Evolutionary conservation across 2,797 vertebrate genomes (phyloP).

Genomic region (Premnoplex brunnescens): DNA sequence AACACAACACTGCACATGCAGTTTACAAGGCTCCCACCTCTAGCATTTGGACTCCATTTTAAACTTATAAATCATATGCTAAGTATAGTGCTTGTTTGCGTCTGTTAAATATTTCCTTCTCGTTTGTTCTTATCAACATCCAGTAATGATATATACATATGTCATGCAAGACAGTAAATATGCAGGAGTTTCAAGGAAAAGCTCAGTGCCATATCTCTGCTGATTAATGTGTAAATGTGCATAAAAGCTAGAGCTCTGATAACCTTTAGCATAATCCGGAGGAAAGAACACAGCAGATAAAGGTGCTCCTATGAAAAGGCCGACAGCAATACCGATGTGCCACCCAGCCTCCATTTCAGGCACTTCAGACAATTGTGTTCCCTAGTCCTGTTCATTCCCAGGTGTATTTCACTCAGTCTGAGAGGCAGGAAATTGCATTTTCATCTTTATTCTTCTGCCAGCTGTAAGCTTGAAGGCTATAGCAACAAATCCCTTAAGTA

Average conservation of each 20-base stretch:
- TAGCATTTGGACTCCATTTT: constrained; percentile 42
- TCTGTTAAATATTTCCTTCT: constrained; percentile 62
- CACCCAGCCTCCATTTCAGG: not conserved
- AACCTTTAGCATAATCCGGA: not conserved
- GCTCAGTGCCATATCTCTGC: not conserved
- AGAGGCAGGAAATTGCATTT: constrained; percentile 48
- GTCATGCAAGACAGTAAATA: constrained; percentile 45
- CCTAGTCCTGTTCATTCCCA: not conserved
- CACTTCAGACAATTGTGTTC: not conserved
- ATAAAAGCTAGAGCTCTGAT: not conserved
- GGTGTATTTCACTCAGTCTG: constrained; percentile 5
- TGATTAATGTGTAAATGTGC: constrained; percentile 27
- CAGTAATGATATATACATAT: constrained; percentile 48
- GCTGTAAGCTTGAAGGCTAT: not conserved
- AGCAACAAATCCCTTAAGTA: not conserved
- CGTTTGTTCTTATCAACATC: constrained; percentile 56
- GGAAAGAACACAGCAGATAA: not conserved
- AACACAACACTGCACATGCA: not conserved
- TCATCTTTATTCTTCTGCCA: not conserved
- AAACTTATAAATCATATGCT: constrained; percentile 53
- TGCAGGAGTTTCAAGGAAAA: constrained; percentile 12
- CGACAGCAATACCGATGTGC: not conserved
- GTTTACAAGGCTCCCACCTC: constrained; percentile 10
- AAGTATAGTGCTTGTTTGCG: constrained; percentile 48
- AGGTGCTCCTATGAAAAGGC: not conserved